Base-by-base conservation (phyloP, 1,140 invertebrate species). In the Drosophila erecta region DNA sequence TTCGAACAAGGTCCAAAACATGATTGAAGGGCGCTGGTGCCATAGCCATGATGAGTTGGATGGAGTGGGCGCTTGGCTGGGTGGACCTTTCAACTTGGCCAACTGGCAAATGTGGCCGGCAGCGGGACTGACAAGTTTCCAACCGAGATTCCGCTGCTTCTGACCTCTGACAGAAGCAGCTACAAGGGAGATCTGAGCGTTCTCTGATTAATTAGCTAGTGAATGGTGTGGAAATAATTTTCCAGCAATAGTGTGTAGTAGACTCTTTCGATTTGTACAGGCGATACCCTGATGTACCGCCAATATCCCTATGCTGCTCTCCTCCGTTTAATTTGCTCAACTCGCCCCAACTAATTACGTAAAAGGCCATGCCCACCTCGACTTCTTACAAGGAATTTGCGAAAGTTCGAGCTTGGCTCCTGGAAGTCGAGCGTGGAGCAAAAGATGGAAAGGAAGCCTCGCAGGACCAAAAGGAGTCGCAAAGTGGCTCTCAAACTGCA, bases 1-100 rank as follows among this genome's bases (percentile, higher is more conserved):
- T 60, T 44, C 67, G 54, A 59, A 72, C 69, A 72, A 58, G 72
- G 53, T 22, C 61, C 60, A 43, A 20, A 37, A 75, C 72, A 76
- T 76, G 72, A 76, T 76, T 66, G 72, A 71, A 57, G 65, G 67
- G 41, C 27, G 53, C 22, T 51, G 37, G 20, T 17, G n/a, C 44
- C 35, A 47, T 24, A 50, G 20, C 20, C 14, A 12, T 20, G 17
- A n/a, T 55, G 47, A 8, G n/a, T 17, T 8, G n/a, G 17, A 11
- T 55, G 38, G 14, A 37, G n/a, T 27, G 47, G 50, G 22, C n/a
- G 30, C 3, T 3, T 38, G 15, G 35, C 1, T 11, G 7, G 17
- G 15, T 11, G 59, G 54, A 41, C 59, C 60, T 66, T 22, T 44
- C 40, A 50, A 67, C 58, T 44, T 66, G 49, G 20, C 27, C 59